These are phyloP conservation scores for Mobula hypostoma DNA, from an alignment of 2,113 vertebrate species.

Conservation along the genomic window DNA sequence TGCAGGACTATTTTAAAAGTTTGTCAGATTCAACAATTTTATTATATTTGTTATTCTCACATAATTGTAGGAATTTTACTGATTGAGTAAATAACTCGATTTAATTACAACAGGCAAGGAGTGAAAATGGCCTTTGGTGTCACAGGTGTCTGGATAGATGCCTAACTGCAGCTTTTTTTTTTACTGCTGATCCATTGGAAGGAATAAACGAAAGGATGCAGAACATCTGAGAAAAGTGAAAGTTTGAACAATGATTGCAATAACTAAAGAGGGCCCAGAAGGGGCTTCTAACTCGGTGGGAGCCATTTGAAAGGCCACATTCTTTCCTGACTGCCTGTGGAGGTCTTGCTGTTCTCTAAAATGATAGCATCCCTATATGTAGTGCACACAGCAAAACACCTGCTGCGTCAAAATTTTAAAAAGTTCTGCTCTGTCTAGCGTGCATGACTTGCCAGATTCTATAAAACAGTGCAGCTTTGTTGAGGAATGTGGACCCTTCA, in stretches of 20 bases:
- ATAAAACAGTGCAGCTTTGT: constrained; percentile 49
- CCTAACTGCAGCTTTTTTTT: constrained; percentile 20
- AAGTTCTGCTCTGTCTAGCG: constrained; percentile 53
- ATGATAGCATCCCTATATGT: constrained; percentile 53
- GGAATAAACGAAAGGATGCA: constrained; percentile 36
- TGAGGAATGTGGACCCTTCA: constrained; percentile 46
- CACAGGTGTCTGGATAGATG: constrained; percentile 41
- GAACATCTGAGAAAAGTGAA: constrained; percentile 55
- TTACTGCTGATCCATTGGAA: constrained; percentile 16
- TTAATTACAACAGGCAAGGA: constrained; percentile 37
- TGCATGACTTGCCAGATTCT: constrained; percentile 40
- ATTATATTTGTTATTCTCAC: background rate
- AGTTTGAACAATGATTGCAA: constrained; percentile 55
- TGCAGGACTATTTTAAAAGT: constrained; percentile 12
- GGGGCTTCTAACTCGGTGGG: constrained; percentile 52
- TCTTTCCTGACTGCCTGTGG: constrained; percentile 54
- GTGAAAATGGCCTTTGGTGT: constrained; percentile 22
- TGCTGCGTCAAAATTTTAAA: constrained; percentile 49
- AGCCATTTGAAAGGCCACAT: constrained; percentile 53
- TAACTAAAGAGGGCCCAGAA: constrained; percentile 49
- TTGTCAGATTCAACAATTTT: constrained; percentile 8
- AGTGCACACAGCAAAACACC: constrained; percentile 47
- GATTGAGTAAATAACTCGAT: constrained; percentile 33
- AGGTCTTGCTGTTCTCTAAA: constrained; percentile 51
- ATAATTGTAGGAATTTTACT: constrained; percentile 33